Percentiles rank a stretch among this genome's conserved stretches.
These are phyloP conservation scores for Plodia interpunctella DNA, from an alignment of 1,140 invertebrate genomes.

Conservation along the genomic window DNA sequence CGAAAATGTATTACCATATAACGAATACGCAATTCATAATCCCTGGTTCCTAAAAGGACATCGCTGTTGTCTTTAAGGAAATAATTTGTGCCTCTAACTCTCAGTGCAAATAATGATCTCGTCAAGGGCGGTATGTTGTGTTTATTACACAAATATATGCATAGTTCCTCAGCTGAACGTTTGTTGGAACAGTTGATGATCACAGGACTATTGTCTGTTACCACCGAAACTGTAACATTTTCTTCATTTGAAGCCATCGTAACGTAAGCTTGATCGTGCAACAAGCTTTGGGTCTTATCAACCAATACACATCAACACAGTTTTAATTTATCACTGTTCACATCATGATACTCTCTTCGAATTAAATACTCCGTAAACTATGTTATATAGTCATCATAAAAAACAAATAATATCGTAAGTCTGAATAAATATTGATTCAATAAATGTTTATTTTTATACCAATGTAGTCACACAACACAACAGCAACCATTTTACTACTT, in stretches of 20 bases:
- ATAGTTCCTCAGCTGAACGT: constrained; percentile 81
- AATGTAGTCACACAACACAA: constrained; percentile 40
- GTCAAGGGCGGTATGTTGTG: constrained; percentile 85
- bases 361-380: not conserved
- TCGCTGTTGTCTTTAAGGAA: constrained; percentile 81
- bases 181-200: constrained; percentile 53
- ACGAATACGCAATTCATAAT: constrained; percentile 86
- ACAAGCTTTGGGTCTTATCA: no score
- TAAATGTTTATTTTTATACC: constrained; percentile 60
- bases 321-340: not conserved
- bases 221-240: constrained; percentile 61
- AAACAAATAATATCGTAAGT: no score
- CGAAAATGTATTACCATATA: constrained; percentile 88
- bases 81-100: constrained; percentile 78
- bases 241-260: constrained; percentile 58
- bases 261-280: constrained; percentile 21
- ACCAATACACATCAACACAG: not conserved
- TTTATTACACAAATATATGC: constrained; percentile 82
- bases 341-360: not conserved
- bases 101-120: constrained; percentile 86
- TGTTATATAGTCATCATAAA: no score
- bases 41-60: constrained; percentile 74
- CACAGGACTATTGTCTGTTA: constrained; percentile 51
- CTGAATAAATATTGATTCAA: constrained; percentile 14
- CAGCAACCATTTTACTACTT: constrained; percentile 6